These are phyloP conservation scores for Yponomeuta evonymella DNA, from an alignment of 2,888 invertebrate genomes.

Conservation along the genomic window DNA sequence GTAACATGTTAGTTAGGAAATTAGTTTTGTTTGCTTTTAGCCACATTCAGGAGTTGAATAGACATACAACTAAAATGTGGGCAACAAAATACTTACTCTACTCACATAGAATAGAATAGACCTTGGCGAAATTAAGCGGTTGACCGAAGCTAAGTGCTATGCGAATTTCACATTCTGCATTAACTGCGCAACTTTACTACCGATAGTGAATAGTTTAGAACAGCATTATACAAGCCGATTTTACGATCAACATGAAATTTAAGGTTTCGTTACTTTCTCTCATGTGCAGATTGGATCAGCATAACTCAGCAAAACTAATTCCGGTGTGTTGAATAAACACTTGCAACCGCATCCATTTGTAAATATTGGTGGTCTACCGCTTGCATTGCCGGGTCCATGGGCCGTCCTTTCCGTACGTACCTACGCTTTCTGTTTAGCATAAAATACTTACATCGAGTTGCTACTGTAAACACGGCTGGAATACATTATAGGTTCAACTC, in stretches of 20 bases:
- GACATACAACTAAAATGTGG: neutral
- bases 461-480: constrained; percentile 1
- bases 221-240: neutral
- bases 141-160: neutral
- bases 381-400: neutral
- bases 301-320: neutral
- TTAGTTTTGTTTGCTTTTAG: constrained; percentile 15
- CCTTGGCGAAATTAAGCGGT: constrained; percentile 7
- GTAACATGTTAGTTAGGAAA: constrained; percentile 6
- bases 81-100: neutral
- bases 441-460: constrained; percentile 5
- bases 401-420: neutral
- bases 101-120: neutral
- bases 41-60: neutral
- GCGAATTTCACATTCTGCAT: neutral
- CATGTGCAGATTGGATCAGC: neutral
- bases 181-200: neutral
- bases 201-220: neutral
- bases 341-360: neutral
- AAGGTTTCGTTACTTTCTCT: neutral
- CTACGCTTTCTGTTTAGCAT: constrained; percentile 2
- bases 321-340: constrained; percentile 1
- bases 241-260: neutral
- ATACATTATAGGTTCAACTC: neutral
- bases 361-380: neutral